Evolutionary conservation across 2,113 vertebrate species (phyloP).

Genomic region (Meriones unguiculatus): DNA sequence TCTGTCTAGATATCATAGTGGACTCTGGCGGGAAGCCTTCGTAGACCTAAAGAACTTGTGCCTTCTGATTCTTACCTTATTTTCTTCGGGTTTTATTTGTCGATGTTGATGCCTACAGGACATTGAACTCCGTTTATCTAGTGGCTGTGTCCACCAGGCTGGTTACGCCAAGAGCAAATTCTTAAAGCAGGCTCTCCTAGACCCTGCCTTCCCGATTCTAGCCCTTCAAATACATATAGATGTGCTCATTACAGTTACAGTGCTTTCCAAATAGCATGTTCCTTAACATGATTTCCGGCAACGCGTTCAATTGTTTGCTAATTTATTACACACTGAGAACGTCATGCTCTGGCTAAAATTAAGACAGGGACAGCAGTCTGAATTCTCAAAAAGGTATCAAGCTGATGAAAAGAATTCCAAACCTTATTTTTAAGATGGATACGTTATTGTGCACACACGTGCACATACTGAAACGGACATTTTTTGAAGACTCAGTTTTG

Average conservation of each 20-base stretch:
- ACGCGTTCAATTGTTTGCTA: neutral
- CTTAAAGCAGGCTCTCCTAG: neutral
- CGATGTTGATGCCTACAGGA: neutral
- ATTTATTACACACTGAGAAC: neutral
- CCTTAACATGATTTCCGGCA: neutral
- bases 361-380: neutral
- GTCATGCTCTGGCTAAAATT: neutral
- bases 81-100: neutral
- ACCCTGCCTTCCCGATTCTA: neutral
- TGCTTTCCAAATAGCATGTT: neutral
- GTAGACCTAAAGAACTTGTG: neutral
- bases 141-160: too few relatives aligned
- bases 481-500: too few relatives aligned
- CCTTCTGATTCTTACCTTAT: neutral
- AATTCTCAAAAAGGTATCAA: neutral
- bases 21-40: too few relatives aligned
- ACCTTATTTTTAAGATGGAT: neutral
- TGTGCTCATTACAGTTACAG: neutral
- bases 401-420: neutral
- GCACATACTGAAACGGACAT: too few relatives aligned
- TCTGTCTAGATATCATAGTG: fast-evolving
- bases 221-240: neutral
- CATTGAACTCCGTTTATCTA: neutral
- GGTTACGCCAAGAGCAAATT: fast-evolving
- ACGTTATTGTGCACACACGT: neutral